Evolutionary conservation across 2,888 invertebrate species (phyloP).

Genomic region (Dendrolimus houi): DNA sequence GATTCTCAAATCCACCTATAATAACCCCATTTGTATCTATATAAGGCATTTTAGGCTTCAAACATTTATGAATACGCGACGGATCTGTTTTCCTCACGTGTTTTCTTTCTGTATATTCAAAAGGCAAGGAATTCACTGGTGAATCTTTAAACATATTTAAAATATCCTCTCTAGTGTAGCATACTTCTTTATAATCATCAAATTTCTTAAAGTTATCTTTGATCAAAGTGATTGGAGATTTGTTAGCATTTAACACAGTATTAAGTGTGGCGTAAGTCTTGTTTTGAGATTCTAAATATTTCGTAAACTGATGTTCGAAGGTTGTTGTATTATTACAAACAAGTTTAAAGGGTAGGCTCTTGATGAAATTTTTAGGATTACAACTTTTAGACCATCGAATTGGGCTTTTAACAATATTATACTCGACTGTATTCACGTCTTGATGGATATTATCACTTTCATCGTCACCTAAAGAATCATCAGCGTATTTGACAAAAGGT

Average conservation of each 20-base stretch:
- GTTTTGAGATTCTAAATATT: slow-evolving; percentile 44
- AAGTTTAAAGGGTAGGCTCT: slow-evolving; percentile 55
- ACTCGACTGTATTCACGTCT: slow-evolving; percentile 33
- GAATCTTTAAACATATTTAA: slow-evolving; percentile 67
- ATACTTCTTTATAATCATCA: slow-evolving; percentile 17
- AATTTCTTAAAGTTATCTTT: slow-evolving; percentile 31
- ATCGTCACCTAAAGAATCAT: slow-evolving; percentile 27
- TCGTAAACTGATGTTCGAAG: slow-evolving; percentile 58
- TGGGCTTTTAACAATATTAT: slow-evolving; percentile 55
- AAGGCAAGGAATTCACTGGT: slow-evolving; percentile 53
- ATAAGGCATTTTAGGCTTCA: slow-evolving; percentile 25
- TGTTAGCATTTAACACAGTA: slow-evolving; percentile 35
- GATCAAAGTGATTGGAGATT: slow-evolving; percentile 47
- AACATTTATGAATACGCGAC: slow-evolving; percentile 43
- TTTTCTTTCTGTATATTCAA: slow-evolving; percentile 43
- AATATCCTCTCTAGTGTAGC: slow-evolving; percentile 54
- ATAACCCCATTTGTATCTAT: slow-evolving; percentile 43
- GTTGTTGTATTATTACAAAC: slow-evolving; percentile 51
- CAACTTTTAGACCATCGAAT: slow-evolving; percentile 36
- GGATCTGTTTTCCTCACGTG: slow-evolving; percentile 64
- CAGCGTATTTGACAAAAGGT: slow-evolving; percentile 52
- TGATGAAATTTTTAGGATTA: slow-evolving; percentile 48
- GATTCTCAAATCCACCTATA: slow-evolving; percentile 40
- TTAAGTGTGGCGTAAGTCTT: slow-evolving; percentile 48
- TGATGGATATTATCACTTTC: slow-evolving; percentile 19